A percentile compares a stretch with the other conserved stretches of the same genome.
These are phyloP conservation scores for Shargacucullia verbasci DNA, from an alignment of 2,888 invertebrate genomes.

Conservation along the genomic window DNA sequence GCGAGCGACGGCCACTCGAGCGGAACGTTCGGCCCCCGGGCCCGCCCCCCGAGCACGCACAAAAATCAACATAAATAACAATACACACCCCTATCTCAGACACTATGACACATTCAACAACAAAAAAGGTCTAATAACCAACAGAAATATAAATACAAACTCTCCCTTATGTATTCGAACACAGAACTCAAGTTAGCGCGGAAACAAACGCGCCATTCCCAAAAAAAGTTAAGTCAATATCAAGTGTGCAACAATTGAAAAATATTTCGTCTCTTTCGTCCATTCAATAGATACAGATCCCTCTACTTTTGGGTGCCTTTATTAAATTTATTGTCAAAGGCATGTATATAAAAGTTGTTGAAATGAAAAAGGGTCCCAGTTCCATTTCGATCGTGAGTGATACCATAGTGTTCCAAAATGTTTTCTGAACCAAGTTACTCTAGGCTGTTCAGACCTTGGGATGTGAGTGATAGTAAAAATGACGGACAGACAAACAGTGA, in stretches of 20 bases:
- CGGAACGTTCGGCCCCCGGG: conserved; percentile 80
- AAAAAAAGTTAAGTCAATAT: conserved; percentile 58
- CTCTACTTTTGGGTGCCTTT: conserved; percentile 84
- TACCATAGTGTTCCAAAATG: conserved; percentile 73
- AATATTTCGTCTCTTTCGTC: conserved; percentile 87
- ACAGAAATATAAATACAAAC: conserved; percentile 48
- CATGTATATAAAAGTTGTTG: conserved; percentile 88
- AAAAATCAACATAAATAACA: conserved; percentile 89
- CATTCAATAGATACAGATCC: conserved; percentile 82
- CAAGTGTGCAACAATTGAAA: conserved; percentile 89
- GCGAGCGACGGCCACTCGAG: conserved; percentile 79
- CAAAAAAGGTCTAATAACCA: conserved; percentile 55
- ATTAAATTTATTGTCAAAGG: conserved; percentile 88
- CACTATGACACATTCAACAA: conserved; percentile 70
- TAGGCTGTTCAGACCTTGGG: conserved; percentile 90
- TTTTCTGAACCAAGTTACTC: conserved; percentile 82
- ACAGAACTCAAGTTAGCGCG: conserved; percentile 54
- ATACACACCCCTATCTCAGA: conserved; percentile 88
- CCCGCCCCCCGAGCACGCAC: conserved; percentile 84
- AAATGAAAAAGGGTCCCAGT: conserved; percentile 85
- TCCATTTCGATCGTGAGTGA: conserved; percentile 74
- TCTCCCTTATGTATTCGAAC: conserved; percentile 37
- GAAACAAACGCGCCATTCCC: conserved; percentile 33
- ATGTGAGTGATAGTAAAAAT: conserved; percentile 79
- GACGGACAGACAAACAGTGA: conserved; percentile 58